A percentile compares a stretch with the other conserved stretches of the same genome.
Evolutionary conservation across 2,113 vertebrate genomes (phyloP).

Genomic region (Galbula dea): DNA sequence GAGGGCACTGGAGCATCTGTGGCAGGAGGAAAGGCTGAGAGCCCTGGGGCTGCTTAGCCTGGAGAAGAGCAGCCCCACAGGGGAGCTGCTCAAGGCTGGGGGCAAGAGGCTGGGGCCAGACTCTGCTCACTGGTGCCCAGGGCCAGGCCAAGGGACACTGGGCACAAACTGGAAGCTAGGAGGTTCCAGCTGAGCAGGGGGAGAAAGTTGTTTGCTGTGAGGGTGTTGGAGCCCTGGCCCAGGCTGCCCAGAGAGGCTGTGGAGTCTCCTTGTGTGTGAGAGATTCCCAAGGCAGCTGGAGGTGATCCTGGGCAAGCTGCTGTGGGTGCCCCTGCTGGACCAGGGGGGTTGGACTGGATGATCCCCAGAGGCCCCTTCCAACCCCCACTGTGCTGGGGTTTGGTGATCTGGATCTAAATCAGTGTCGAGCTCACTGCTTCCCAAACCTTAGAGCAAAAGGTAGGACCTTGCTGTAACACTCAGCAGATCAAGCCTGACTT

Average conservation of each 20-base stretch:
- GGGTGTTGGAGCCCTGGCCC: background rate
- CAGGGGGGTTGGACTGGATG: background rate
- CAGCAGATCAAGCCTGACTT: background rate
- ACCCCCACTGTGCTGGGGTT: background rate
- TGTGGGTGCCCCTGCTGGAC: background rate
- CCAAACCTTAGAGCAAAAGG: accelerated
- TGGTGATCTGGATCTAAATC: background rate
- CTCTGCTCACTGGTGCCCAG: too few relatives aligned
- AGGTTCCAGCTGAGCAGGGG: too few relatives aligned
- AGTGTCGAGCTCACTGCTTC: accelerated
- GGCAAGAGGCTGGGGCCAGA: too few relatives aligned
- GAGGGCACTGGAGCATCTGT: background rate
- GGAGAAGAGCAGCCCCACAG: background rate
- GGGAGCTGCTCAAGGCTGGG: background rate
- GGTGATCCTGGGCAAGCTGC: background rate
- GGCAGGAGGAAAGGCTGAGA: background rate
- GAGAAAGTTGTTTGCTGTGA: too few relatives aligned
- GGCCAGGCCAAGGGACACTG: too few relatives aligned
- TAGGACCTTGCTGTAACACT: background rate
- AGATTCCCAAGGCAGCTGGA: background rate
- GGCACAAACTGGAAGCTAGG: too few relatives aligned
- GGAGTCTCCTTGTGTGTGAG: background rate
- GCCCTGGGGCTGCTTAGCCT: background rate
- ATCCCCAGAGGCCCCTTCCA: background rate
- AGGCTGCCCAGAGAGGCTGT: background rate